A percentile compares a stretch with the other conserved stretches of the same genome.
These are phyloP conservation scores for Phenacoccus solenopsis DNA, from an alignment of 1,140 invertebrate species.

Conservation along the genomic window DNA sequence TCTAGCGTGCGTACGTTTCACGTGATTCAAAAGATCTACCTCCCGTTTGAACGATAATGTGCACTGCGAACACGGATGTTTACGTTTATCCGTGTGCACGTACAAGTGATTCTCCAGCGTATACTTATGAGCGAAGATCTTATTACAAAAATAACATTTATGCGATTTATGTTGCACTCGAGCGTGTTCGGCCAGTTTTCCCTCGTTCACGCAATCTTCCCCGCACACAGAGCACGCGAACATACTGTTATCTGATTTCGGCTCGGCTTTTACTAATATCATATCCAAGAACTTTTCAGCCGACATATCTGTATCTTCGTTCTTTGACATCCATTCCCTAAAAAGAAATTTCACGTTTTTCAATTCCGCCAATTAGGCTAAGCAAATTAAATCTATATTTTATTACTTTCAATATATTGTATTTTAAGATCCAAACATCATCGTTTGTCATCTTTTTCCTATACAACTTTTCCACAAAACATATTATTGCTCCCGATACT, in stretches of 20 bases:
- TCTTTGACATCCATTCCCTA: slow-evolving; percentile 11
- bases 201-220: not conserved
- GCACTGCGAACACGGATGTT: slow-evolving; percentile 6
- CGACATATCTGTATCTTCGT: slow-evolving; percentile 8
- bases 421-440: too few relatives aligned
- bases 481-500: too few relatives aligned
- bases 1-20: not conserved
- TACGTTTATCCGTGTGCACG: slow-evolving; percentile 4
- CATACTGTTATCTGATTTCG: not conserved
- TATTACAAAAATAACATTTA: slow-evolving; percentile 7
- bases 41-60: not conserved
- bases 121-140: not conserved
- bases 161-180: not conserved
- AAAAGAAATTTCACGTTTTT: not conserved
- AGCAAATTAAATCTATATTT: too few relatives aligned
- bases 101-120: slow-evolving; percentile 1
- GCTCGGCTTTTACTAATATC: slow-evolving; percentile 11
- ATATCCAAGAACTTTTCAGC: slow-evolving; percentile 6
- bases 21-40: not conserved
- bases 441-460: not conserved
- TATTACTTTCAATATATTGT: too few relatives aligned
- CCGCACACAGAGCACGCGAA: not conserved
- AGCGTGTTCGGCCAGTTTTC: not conserved
- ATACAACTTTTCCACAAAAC: too few relatives aligned
- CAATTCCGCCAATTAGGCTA: not conserved